phyloP scores from a whole-genome alignment of 2,113 vertebrate genomes.

The Spermophilus dauricus region DNA sequence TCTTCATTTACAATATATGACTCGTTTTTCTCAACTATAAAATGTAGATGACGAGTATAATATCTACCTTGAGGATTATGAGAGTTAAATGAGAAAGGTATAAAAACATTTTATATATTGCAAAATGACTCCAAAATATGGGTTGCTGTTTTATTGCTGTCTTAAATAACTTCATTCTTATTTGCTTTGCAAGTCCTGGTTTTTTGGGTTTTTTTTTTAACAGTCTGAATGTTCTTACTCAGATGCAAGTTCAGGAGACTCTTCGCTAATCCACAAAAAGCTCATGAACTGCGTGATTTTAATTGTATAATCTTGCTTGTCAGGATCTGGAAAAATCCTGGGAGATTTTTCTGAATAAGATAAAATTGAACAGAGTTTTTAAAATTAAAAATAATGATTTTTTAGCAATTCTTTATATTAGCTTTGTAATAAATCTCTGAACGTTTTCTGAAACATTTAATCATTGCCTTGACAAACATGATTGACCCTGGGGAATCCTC shows the following conservation, averaged over 20 bases:
- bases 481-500: not conserved
- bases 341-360: slow-evolving; percentile 5
- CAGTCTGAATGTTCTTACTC: not conserved
- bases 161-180: not conserved
- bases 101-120: slow-evolving; percentile 7
- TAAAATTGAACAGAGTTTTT: not conserved
- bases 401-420: not conserved
- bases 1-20: not conserved
- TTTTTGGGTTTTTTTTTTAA: not conserved
- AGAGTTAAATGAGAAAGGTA: not conserved
- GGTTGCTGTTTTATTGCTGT: not conserved
- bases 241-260: not conserved
- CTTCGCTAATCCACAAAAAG: not conserved
- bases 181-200: not conserved
- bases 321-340: not conserved
- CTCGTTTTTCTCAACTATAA: not conserved
- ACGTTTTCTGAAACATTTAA: slow-evolving; percentile 23
- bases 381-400: not conserved
- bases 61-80: not conserved
- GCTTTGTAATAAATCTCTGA: not conserved
- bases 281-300: not conserved
- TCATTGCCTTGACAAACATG: not conserved
- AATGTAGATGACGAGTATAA: not conserved
- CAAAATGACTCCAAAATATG: slow-evolving; percentile 3
- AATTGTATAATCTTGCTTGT: not conserved